Percentiles rank a stretch among this genome's conserved stretches.
phyloP scores from a whole-genome alignment of 2,888 invertebrate genomes.

The Fragum whitleyi region DNA sequence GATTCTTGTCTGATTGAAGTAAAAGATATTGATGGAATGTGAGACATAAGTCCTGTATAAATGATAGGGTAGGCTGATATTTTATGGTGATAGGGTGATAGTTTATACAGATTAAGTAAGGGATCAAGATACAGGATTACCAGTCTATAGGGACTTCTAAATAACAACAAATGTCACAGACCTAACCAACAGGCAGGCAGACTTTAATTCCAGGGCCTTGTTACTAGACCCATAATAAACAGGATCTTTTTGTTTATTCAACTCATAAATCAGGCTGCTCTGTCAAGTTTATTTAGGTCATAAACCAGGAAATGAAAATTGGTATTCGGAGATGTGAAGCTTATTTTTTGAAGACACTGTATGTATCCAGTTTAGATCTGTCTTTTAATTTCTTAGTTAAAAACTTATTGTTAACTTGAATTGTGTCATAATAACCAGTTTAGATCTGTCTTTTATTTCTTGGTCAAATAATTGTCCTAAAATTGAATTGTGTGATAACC shows the following conservation, averaged over 20 bases:
- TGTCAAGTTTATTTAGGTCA: slow-evolving; percentile 3
- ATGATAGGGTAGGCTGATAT: not conserved
- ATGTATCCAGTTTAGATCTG: too few species aligned
- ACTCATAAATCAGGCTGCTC: not conserved
- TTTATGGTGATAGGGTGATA: slow-evolving; percentile 3
- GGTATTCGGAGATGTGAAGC: not conserved
- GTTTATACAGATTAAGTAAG: slow-evolving; percentile 8
- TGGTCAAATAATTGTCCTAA: too few species aligned
- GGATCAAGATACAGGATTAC: slow-evolving; percentile 13
- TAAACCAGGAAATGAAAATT: not conserved
- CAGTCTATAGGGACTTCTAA: slow-evolving; percentile 19
- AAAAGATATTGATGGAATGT: too few species aligned
- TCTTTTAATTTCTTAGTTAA: too few species aligned
- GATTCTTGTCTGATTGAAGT: too few species aligned
- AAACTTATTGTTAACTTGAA: too few species aligned
- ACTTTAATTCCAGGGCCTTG: slow-evolving; percentile 6
- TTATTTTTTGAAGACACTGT: too few species aligned
- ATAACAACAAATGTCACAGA: slow-evolving; percentile 21
- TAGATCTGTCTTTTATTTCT: too few species aligned
- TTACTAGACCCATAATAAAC: slow-evolving; percentile 10
- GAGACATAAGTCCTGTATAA: too few species aligned
- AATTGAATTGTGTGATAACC: too few species aligned
- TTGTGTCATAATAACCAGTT: too few species aligned
- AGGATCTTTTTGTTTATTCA: slow-evolving; percentile 5
- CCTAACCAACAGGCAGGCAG: slow-evolving; percentile 10